phyloP scores from a whole-genome alignment of 2,113 vertebrate genomes.

The Peromyscus polionotus region DNA sequence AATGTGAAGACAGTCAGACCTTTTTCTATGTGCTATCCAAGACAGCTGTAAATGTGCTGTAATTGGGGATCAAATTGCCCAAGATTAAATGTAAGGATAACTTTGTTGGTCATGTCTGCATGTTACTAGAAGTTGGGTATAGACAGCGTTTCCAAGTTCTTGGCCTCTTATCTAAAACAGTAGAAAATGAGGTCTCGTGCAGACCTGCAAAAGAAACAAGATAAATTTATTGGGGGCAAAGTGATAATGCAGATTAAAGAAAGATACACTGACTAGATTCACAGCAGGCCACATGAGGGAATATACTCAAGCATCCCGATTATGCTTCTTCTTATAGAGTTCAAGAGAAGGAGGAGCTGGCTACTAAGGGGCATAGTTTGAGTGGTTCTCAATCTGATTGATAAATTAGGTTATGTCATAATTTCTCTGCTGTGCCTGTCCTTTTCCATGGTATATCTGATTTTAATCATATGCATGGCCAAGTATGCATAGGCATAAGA shows the following conservation, averaged over 20 bases:
- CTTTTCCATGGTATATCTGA: not conserved
- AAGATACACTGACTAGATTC: not conserved
- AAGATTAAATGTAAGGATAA: not conserved
- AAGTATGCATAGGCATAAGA: not conserved
- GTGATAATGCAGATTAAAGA: not conserved
- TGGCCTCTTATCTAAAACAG: not conserved
- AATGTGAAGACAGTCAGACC: not conserved
- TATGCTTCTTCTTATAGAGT: not conserved
- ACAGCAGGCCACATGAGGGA: not conserved
- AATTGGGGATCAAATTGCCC: not conserved
- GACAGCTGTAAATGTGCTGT: not conserved
- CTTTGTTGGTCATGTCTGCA: not conserved
- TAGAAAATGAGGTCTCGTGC: not conserved
- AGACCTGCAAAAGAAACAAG: not conserved
- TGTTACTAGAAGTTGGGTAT: not conserved
- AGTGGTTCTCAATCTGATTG: too few species aligned
- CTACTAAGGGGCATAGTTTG: not conserved
- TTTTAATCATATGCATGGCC: not conserved
- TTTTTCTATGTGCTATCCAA: not conserved
- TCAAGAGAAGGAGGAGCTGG: not conserved
- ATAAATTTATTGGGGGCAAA: not conserved
- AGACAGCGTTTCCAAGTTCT: not conserved
- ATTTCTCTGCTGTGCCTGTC: not conserved
- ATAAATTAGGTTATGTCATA: not conserved
- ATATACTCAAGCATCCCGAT: not conserved